phyloP scores from a whole-genome alignment of 2,888 invertebrate genomes.

The Idaea aversata region DNA sequence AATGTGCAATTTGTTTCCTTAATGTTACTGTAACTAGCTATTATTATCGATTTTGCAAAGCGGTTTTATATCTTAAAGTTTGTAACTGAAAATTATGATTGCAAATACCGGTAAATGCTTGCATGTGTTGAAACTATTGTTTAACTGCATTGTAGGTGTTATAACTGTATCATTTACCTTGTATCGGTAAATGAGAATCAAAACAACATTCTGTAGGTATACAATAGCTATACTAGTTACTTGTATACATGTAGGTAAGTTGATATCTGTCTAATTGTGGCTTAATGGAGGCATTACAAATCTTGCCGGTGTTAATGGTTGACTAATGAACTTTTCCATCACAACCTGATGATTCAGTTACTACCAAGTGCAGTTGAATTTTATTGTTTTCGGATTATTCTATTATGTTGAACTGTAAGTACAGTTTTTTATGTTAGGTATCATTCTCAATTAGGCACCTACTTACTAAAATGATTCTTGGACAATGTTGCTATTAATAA shows the following conservation, averaged over 20 bases:
- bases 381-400: no score
- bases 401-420: no score
- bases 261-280: neutral
- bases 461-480: neutral
- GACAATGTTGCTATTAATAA: conserved; percentile 1
- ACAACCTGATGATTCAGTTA: no score
- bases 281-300: neutral
- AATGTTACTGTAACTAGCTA: neutral
- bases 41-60: neutral
- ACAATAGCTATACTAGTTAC: neutral
- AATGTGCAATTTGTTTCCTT: neutral
- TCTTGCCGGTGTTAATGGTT: no score
- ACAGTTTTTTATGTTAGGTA: no score
- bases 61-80: neutral
- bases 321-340: no score
- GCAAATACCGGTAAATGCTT: neutral
- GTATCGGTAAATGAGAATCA: neutral
- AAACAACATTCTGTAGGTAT: neutral
- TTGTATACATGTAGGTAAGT: neutral
- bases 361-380: no score
- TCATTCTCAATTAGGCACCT: neutral
- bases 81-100: neutral
- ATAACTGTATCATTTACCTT: neutral
- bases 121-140: neutral
- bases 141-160: neutral